Evolutionary conservation across 1,140 invertebrate species (phyloP).

Genomic region (Odontomachus brunneus): DNA sequence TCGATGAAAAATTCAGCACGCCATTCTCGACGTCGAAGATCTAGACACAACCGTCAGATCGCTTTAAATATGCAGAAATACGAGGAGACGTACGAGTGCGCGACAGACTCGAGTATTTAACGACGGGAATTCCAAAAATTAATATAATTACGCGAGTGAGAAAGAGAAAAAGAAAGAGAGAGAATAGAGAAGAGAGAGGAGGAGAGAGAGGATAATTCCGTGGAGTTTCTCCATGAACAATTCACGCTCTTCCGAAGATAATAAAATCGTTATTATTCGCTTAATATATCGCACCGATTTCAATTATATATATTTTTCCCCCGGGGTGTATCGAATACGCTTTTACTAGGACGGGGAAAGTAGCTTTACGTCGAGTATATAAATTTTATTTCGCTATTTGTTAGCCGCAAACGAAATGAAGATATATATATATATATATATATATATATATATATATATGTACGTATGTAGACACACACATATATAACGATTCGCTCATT

Average conservation of each 20-base stretch:
- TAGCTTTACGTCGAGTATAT: too few relatives aligned
- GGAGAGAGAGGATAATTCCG: too few relatives aligned
- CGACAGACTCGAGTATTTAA: background rate
- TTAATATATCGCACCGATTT: background rate
- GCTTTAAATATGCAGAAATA: background rate
- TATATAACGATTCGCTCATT: conserved; percentile 2
- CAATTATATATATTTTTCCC: background rate
- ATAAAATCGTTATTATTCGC: conserved; percentile 9
- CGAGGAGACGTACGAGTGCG: background rate
- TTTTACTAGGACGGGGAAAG: background rate
- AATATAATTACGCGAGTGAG: background rate
- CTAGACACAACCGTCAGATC: background rate
- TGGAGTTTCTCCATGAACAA: background rate
- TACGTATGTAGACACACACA: too few relatives aligned
- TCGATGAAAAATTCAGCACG: background rate
- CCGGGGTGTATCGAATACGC: background rate
- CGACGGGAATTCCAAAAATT: background rate
- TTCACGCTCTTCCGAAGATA: background rate
- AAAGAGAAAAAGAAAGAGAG: too few relatives aligned
- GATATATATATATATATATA: conserved; percentile 20
- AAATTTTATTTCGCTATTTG: too few relatives aligned
- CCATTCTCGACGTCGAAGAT: background rate
- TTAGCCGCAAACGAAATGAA: too few relatives aligned
- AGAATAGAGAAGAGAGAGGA: background rate
- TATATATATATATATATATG: background rate